Base-by-base conservation (phyloP, 2,888 invertebrate species). In the Nemotelus nigrinus region DNA sequence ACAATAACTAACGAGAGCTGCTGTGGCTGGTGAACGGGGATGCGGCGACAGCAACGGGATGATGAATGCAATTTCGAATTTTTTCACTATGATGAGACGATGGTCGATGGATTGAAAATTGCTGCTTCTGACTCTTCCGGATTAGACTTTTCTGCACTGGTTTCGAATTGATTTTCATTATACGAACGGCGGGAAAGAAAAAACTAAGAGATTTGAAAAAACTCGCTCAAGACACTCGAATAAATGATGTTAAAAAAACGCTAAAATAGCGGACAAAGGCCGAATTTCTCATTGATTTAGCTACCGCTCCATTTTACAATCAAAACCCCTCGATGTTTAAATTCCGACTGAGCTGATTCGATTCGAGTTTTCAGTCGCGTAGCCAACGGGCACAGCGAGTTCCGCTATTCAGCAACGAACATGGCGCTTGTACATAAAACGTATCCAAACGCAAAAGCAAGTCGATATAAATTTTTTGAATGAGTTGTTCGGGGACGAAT, bases 181-280 rank as follows among this genome's bases (percentile, higher is more conserved):
- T 47, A 58, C 60, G 60, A 72, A 65, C 65, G 63, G 55, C 47
- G 64, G 65, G 76, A 55, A 63, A 63, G 64, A 64, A 65, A 65
- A 76, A 76, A 75, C 55, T 63, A 75, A 75, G 39, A 60, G 45
- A 76, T 76, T 76, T 76, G 47, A 79, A 80, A 79, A 80, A 79
- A 80, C 80, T 80, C 80, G 78, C 79, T 79, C 78, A 80, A 81
- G 79, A 80, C 79, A 78, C 80, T 81, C 79, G 77, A 80, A 80
- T 82, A 82, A 83, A 84, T 84, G 84, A 85, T 89, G 89, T 90
- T 86, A 88, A 90, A 90, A 90, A 90, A 85, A 86, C 88, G 88
- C 89, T 89, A 89, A 86, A 89, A 88, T 90, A 89, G 87, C 90
- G 88, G 86, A 87, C 86, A 85, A 86, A 86, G 85, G 86, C 86